These are phyloP conservation scores for Willowsia nigromaculata DNA, from an alignment of 2,888 invertebrate species.

Conservation along the genomic window DNA sequence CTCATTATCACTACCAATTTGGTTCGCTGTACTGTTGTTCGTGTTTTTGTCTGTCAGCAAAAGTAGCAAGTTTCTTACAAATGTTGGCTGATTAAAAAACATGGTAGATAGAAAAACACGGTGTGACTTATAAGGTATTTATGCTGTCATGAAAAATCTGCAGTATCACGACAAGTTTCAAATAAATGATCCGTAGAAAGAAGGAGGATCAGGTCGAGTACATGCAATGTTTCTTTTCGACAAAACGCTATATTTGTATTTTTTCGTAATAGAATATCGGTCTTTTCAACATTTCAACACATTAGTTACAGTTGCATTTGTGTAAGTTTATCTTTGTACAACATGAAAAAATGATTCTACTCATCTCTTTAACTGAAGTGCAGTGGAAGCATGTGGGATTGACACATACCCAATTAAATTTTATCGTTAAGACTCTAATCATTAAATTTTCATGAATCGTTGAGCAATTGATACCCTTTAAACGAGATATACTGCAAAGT, in stretches of 20 bases:
- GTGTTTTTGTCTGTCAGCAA: slow-evolving; percentile 37
- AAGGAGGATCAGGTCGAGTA: background rate
- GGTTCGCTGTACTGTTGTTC: slow-evolving; percentile 39
- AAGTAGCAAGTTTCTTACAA: background rate
- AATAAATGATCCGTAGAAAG: background rate
- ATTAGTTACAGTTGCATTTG: too few relatives aligned
- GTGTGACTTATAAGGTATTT: background rate
- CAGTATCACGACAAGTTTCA: background rate
- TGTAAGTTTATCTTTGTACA: too few relatives aligned
- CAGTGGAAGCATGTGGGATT: background rate
- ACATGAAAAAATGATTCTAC: too few relatives aligned
- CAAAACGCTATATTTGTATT: too few relatives aligned
- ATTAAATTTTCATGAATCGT: too few relatives aligned
- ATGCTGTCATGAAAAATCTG: slow-evolving; percentile 13
- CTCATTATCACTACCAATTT: slow-evolving; percentile 66
- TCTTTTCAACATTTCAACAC: too few relatives aligned
- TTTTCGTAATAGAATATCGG: too few relatives aligned
- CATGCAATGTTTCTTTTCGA: background rate
- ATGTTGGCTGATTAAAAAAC: background rate
- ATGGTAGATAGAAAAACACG: background rate
- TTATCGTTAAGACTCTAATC: too few relatives aligned
- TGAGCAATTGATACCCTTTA: too few relatives aligned
- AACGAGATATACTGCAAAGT: too few relatives aligned
- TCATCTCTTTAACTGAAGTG: background rate
- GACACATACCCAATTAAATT: too few relatives aligned